Evolutionary conservation across 1,140 invertebrate species (phyloP), one percentile per base, ranked within the genome.

Genomic region (Diachasmimorpha longicaudata): DNA sequence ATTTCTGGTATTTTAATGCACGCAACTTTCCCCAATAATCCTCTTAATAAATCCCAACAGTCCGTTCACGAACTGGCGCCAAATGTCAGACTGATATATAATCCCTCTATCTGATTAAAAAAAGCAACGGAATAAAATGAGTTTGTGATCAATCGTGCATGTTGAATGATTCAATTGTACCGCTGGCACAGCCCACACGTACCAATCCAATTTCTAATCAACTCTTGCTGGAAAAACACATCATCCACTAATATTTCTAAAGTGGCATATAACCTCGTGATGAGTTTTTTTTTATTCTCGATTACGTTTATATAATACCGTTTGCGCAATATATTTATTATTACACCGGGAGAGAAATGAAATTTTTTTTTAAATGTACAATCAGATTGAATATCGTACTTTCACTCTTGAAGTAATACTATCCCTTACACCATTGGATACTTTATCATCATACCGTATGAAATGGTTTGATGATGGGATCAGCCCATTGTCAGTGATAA

Each of bases 1-100:
- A 70, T 70, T 25, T 19, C 13, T 48, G 9, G 42, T 23, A 71
- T 71, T 71, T 71, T 48, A 71, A 31, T 48, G 44, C 44, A 71
- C 70, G 70, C 70, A 48, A 44, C 70, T 71, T 71, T 71, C 70
- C 48, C 70, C 46, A 71, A 48, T 25, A 52, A 52, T 52, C 48
- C 48, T 52, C 48, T 52, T 52, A 52, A 52, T 52, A 52, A 52
- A 52, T 52, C 48, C 48, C 16, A 16, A 52, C 48, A 52, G 48
- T 19, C 48, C 19, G 48, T 52, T 52, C 48, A 52, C 14, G 16
- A 52, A 52, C 48, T 52, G 48, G 48, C 48, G 48, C 48, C 48
- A 52, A 52, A 52, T 52, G 48, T 52, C 48, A 52, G 48, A 52
- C 48, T 52, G 48, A 52, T 52, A 16, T 52, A 52, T 52, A 52